A percentile compares a stretch with the other conserved stretches of the same genome.
These are phyloP conservation scores for Drosophila melanosoma DNA, from an alignment of 2,888 invertebrate genomes.

Conservation along the genomic window DNA sequence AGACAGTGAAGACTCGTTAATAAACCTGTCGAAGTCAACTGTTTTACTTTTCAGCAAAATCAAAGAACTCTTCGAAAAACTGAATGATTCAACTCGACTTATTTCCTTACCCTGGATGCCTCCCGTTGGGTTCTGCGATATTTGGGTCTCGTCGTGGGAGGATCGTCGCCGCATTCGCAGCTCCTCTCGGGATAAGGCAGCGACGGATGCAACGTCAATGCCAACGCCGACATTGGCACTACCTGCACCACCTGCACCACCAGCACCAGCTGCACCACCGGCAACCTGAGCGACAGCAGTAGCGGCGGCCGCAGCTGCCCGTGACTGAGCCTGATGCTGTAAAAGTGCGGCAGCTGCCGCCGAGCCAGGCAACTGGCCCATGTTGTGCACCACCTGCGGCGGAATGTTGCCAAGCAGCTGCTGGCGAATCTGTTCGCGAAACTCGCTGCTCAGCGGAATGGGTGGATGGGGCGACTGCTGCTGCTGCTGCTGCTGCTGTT, in stretches of 20 bases:
- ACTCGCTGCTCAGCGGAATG: constrained; percentile 83
- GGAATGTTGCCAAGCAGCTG: constrained; percentile 82
- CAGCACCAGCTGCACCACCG: constrained; percentile 45
- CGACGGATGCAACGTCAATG: constrained; percentile 26
- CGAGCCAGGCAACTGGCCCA: constrained; percentile 81
- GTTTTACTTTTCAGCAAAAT: background rate
- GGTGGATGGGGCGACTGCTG: constrained; percentile 67
- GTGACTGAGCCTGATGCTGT: constrained; percentile 83
- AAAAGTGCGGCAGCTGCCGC: constrained; percentile 83
- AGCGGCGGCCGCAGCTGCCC: constrained; percentile 82
- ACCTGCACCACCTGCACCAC: constrained; percentile 32
- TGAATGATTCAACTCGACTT: background rate
- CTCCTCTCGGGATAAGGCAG: constrained; percentile 84
- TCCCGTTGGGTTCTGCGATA: constrained; percentile 75
- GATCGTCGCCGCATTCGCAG: constrained; percentile 84
- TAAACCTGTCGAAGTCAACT: background rate
- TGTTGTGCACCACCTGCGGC: constrained; percentile 81
- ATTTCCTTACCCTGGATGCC: constrained; percentile 81
- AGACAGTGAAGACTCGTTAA: background rate
- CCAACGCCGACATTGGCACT: constrained; percentile 44
- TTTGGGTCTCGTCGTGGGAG: constrained; percentile 85
- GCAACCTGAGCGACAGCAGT: constrained; percentile 67
- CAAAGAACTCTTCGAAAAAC: background rate
- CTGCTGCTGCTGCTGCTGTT: constrained; percentile 49
- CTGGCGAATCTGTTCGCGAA: constrained; percentile 84